Evolutionary conservation across 2,113 vertebrate species (phyloP), one percentile per base, ranked within the genome.

Genomic region (Micronycteris hirsuta): DNA sequence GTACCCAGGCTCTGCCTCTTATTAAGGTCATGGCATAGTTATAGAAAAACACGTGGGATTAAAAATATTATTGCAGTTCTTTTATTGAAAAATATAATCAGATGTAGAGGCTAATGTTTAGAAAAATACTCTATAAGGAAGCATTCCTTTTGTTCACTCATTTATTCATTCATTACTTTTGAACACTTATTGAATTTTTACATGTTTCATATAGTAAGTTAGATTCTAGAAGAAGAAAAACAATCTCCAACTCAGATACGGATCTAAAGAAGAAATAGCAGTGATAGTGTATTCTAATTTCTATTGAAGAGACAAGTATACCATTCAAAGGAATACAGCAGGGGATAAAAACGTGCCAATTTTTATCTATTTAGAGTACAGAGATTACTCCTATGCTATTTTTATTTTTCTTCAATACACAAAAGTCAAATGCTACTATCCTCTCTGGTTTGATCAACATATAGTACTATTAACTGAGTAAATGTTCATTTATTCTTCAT

Each of bases 1-100:
- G 11, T 49, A 7, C 8, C 56, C 20, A 31, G 17, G 17, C 17
- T 68, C 20, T 56, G 1, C 3, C 15, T 26, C 49, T 54, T 31
- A 1, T 67, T 33, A 65, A 10, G 6, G 36, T 0, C 11, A 19
- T n/a, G 4, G 0, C 13, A 26, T 28, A 3, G 9, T 41, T 81
- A 16, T 19, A 52, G 16, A 54, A 24, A 36, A 43, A 9, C 24
- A 7, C 7, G 26, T 26, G 22, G 54, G 17, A 83, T 33, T 45
- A 28, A 14, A 47, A 28, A 82, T 58, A 63, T 28, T 14, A 12
- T 22, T 67, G 3, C 17, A 83, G 63, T 15, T 38, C n/a, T 61
- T 77, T 86, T 26, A 28, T 0, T 33, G 17, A n/a, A 58, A 86
- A 96, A 54, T 28, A 12, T 7, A 54, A 41, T 81, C n/a, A 56